A percentile compares a stretch with the other conserved stretches of the same genome.
Evolutionary conservation across 2,113 vertebrate genomes (phyloP).

Genomic region (Toxotes chatareus): DNA sequence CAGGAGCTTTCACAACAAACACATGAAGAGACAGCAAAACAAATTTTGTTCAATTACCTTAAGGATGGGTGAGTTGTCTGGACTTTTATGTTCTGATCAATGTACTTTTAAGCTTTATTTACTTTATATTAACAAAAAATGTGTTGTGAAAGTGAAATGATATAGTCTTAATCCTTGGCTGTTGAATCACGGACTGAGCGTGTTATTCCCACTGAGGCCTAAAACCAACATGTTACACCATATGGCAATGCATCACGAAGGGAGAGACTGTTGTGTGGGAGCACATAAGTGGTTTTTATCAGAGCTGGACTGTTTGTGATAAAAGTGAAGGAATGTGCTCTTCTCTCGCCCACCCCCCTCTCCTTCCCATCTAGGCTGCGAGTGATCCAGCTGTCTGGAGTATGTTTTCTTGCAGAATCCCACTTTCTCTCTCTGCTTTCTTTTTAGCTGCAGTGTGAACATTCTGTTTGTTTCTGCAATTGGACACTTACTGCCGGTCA

Average conservation of each 20-base stretch:
- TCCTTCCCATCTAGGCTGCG: constrained; percentile 36
- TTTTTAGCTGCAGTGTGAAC: constrained; percentile 35
- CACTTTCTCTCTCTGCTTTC: constrained; percentile 43
- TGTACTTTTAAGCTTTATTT: background rate
- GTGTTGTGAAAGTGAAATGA: constrained; percentile 6
- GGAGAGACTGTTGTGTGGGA: constrained; percentile 47
- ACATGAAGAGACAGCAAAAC: constrained; percentile 97
- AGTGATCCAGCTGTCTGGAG: constrained; percentile 66
- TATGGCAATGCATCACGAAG: constrained; percentile 14
- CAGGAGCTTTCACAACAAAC: constrained; percentile 94
- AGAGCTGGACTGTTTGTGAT: constrained; percentile 67
- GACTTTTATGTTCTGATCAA: background rate
- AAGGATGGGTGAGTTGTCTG: constrained; percentile 93
- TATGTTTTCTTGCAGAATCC: constrained; percentile 58
- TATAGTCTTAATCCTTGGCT: background rate
- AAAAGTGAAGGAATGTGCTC: constrained; percentile 73
- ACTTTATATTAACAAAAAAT: background rate
- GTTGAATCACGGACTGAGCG: constrained; percentile 11
- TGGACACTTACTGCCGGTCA: constrained; percentile 11
- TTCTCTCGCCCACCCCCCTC: constrained; percentile 19
- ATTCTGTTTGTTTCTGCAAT: constrained; percentile 52
- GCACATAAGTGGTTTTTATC: constrained; percentile 58
- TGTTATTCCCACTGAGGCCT: constrained; percentile 13
- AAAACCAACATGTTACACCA: constrained; percentile 16
- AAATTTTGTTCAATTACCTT: constrained; percentile 96